Evolutionary conservation across 2,113 vertebrate genomes (phyloP).

Genomic region (Ophiodon elongatus): DNA sequence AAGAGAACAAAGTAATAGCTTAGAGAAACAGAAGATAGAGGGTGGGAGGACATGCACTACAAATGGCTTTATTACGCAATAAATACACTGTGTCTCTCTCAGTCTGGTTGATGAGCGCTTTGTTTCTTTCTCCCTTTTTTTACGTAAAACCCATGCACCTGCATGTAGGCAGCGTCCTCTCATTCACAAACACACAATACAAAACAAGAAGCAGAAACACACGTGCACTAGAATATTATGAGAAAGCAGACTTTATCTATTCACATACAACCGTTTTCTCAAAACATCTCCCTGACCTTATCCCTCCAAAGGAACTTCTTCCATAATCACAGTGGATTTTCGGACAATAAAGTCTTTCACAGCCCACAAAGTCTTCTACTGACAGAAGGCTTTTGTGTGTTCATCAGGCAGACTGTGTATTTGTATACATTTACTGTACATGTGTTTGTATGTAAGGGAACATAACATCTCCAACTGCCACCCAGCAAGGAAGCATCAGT

Average conservation of each 20-base stretch:
- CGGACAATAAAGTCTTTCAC: slow-evolving; percentile 24
- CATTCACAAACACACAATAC: slow-evolving; percentile 11
- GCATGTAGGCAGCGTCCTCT: background rate
- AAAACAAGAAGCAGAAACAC: slow-evolving; percentile 20
- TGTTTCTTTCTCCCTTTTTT: background rate
- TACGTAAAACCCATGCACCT: background rate
- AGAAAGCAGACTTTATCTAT: slow-evolving; percentile 35
- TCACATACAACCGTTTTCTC: slow-evolving; percentile 30
- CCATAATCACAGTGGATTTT: background rate
- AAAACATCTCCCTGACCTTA: slow-evolving; percentile 41
- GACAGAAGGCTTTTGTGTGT: background rate
- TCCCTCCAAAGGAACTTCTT: slow-evolving; percentile 7
- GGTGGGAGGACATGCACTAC: slow-evolving; percentile 11
- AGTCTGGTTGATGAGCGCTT: background rate
- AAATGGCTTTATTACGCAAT: slow-evolving; percentile 47
- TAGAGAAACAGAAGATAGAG: slow-evolving; percentile 14
- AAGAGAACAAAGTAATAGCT: slow-evolving; percentile 12
- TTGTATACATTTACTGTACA: background rate
- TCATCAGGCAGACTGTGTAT: background rate
- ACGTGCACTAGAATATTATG: slow-evolving; percentile 37
- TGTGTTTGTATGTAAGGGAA: background rate
- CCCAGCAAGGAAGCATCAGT: background rate
- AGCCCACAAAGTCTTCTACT: background rate
- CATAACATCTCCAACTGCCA: slow-evolving; percentile 20
- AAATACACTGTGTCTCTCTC: slow-evolving; percentile 28